Conservation (phyloP, 2,113 vertebrate genomes). For the Phoxinus phoxinus region DNA sequence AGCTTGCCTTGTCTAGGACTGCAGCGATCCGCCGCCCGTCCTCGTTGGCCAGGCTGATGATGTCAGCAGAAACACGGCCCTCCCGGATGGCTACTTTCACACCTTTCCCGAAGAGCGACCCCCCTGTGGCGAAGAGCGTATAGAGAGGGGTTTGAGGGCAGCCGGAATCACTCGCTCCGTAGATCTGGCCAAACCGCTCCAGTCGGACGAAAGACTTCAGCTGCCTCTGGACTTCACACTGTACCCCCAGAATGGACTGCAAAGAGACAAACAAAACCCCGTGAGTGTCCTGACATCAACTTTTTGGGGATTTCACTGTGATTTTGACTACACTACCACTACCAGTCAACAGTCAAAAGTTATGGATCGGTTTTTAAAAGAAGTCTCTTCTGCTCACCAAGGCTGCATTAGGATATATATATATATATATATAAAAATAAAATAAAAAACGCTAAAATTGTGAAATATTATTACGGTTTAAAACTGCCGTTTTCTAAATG, state of each 20-base stretch:
- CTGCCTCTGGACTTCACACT: conserved; percentile 97
- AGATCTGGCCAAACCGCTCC: conserved; percentile 91
- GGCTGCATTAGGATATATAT: no score
- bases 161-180: conserved; percentile 85
- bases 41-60: conserved; percentile 94
- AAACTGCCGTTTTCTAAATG: no score
- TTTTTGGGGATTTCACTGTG: not conserved
- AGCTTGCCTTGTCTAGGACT: conserved; percentile 88
- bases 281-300: not conserved
- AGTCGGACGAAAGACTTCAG: conserved; percentile 95
- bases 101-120: conserved; percentile 92
- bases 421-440: no score
- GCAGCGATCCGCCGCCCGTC: conserved; percentile 91
- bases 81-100: conserved; percentile 94
- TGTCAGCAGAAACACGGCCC: conserved; percentile 88
- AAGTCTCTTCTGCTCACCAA: no score
- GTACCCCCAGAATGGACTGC: conserved; percentile 93
- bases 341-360: no score
- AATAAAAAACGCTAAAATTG: no score
- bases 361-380: no score
- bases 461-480: no score
- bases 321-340: not conserved
- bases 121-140: conserved; percentile 84
- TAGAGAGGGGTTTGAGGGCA: conserved; percentile 81
- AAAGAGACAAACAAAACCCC: conserved; percentile 58